Evolutionary conservation across 2,113 vertebrate species (phyloP).

Genomic region (Carassius auratus): DNA sequence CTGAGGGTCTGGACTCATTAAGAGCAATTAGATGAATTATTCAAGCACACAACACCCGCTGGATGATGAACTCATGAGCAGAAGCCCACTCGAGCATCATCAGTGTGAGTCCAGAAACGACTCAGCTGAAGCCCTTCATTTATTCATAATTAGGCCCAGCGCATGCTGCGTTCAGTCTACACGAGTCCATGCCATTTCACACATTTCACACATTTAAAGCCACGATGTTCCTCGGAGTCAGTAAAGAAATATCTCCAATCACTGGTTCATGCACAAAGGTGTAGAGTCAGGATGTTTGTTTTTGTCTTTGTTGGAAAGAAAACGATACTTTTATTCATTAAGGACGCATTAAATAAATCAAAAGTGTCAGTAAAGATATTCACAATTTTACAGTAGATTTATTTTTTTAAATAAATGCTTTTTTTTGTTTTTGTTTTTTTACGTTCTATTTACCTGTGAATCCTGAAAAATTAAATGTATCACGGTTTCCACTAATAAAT

Average conservation of each 20-base stretch:
- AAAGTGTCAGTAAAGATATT: background rate
- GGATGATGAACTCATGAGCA: background rate
- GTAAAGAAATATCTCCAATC: background rate
- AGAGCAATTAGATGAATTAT: background rate
- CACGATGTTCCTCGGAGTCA: background rate
- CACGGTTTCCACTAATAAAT: background rate
- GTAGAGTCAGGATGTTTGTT: background rate
- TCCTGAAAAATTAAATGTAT: too few species aligned
- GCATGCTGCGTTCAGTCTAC: background rate
- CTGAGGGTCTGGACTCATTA: background rate
- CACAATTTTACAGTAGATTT: background rate
- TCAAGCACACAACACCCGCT: background rate
- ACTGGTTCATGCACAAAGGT: background rate
- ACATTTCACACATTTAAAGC: background rate
- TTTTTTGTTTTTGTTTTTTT: background rate
- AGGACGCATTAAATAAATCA: too few species aligned
- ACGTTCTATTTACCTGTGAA: background rate
- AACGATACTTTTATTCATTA: background rate
- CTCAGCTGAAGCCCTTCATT: background rate
- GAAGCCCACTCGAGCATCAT: background rate
- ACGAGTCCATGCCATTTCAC: background rate
- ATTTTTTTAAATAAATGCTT: background rate
- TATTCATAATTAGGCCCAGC: background rate
- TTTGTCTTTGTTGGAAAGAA: background rate
- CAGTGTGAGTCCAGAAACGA: too few species aligned